Evolutionary conservation across 1,140 invertebrate genomes (phyloP), one percentile per base, ranked within the genome.

Genomic region (Drosophila kurseongensis): DNA sequence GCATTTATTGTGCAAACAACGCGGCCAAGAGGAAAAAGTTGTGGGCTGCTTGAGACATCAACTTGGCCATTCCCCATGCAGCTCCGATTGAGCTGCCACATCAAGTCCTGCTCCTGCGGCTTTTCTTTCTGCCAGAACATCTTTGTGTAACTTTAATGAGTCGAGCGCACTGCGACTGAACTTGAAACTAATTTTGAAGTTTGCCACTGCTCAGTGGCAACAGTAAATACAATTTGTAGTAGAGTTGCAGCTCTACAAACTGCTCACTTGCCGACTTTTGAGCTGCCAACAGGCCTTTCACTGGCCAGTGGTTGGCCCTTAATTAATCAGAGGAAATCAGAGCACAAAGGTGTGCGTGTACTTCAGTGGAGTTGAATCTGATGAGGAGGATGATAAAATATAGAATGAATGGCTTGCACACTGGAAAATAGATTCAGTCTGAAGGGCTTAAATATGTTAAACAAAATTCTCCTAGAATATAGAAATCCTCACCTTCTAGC

Each of bases 61-160:
- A 59, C 55, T 76, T 75, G 73, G 65, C 51, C 59, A 62, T 50
- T 60, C 51, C 50, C 58, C 16, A 45, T 32, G 62, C 51, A 58
- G 58, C 54, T 67, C 44, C 57, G 56, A 80, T 83, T 84, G 76
- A 82, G 80, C 42, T 73, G 68, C 52, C 41, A 73, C 65, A 66
- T 74, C 44, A 48, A 45, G 48, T 54, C 35, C 40, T 29, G n/a
- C 9, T 36, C 44, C 36, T 9, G 7, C 52, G 63, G 54, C 56
- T 48, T 57, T 58, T 75, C 32, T 47, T 44, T 55, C 13, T 44
- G 14, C 41, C 57, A 32, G 58, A 42, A 62, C 52, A 75, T 73
- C 65, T 65, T 50, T 62, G 58, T 60, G 60, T 73, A 78, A 79
- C 80, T 85, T 86, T 85, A 85, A 85, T 78, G 82, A 86, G 74